Evolutionary conservation across 2,797 vertebrate species (phyloP), one percentile per base, ranked within the genome.

Genomic region (Garrulus glandarius): DNA sequence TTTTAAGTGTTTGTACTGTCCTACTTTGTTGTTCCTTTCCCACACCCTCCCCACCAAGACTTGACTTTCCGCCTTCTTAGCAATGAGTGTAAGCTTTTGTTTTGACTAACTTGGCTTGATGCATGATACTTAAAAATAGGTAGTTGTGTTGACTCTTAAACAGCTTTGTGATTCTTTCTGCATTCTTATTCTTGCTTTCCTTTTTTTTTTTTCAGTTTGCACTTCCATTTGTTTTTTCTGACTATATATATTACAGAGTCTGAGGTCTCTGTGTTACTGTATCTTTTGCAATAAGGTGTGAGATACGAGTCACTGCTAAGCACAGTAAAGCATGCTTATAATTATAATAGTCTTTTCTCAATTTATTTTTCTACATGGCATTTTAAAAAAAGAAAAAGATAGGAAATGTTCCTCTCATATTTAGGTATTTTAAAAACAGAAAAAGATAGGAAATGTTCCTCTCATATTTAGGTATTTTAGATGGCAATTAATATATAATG

Each of bases 101-200:
- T 95, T 92, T 89, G 60, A 63, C 34, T 69, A 32, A 84, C 19
- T 80, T 89, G 55, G 12, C 37, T 84, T 65, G 57, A 61, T 87
- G 36, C 34, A 21, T 29, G 39, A 12, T 89, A 55, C 82, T 79
- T 87, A 75, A 82, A 92, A 63, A 46, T n/a, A 63, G 6, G 1
- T 56, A 70, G 12, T 30, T 86, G 21, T 70, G 32, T 61, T 70
- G 69, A 32, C 34, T 77, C 10, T 53, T 79, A 41, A 79, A 37
- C 24, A 49, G n/a, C 47, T 83, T 67, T 92, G 30, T 85, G 43
- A 8, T 56, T 56, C 36, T 75, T 91, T 86, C 30, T 65, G 37
- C 32, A 23, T 89, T 83, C 36, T 63, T 69, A 29, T 41, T 78
- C 6, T 6, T 55, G 7, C 64, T 77, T 91, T 77, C 20, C 15